Evolutionary conservation across 2,797 vertebrate species (phyloP).

Genomic region (Lacerta agilis): DNA sequence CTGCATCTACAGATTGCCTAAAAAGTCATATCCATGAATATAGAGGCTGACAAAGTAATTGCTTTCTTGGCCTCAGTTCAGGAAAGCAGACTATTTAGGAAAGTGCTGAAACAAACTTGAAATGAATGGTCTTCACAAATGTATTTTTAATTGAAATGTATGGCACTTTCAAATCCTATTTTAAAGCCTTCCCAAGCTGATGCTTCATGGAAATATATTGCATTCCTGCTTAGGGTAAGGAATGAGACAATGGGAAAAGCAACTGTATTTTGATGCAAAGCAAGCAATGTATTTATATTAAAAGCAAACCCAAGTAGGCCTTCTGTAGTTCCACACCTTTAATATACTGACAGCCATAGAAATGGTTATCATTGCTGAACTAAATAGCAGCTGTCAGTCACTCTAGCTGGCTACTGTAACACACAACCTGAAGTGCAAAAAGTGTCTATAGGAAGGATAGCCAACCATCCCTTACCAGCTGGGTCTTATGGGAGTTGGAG

Average conservation of each 20-base stretch:
- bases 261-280: neutral
- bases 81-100: conserved; percentile 41
- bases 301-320: accelerated
- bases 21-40: conserved; percentile 71
- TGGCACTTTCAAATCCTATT: conserved; percentile 8
- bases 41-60: conserved; percentile 52
- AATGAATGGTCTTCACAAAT: conserved; percentile 35
- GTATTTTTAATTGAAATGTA: conserved; percentile 38
- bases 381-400: neutral
- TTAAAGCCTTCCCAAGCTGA: conserved; percentile 2
- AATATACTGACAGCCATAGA: accelerated
- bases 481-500: too few relatives aligned
- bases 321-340: neutral
- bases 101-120: conserved; percentile 25
- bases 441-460: neutral
- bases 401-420: neutral
- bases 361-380: neutral
- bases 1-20: conserved; percentile 72
- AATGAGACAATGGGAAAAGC: conserved; percentile 10
- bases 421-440: neutral
- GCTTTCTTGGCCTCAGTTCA: conserved; percentile 53
- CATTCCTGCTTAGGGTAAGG: conserved; percentile 2
- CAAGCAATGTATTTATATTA: neutral
- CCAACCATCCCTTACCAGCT: too few relatives aligned
- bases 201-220: conserved; percentile 6